Evolutionary conservation across 2,113 vertebrate species (phyloP).

Genomic region (Hepsetus odoe): DNA sequence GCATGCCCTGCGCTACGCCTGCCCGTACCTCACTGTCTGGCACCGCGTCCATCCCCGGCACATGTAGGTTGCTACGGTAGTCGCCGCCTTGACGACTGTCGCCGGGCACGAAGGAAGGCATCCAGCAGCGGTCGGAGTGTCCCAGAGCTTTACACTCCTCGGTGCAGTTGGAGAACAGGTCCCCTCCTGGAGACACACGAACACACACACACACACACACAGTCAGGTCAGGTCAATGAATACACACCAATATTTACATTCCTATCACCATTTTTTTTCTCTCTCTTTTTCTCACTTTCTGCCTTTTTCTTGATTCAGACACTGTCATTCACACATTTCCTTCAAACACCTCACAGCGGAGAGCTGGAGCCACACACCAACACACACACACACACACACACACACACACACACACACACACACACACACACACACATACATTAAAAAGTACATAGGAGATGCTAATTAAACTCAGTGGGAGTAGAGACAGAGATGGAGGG

Average conservation of each 20-base stretch:
- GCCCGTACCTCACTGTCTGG: slow-evolving; percentile 98
- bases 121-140: slow-evolving; percentile 99
- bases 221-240: too few species aligned
- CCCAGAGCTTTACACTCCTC: slow-evolving; percentile 98
- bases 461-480: slow-evolving; percentile 42
- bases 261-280: not conserved
- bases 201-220: not conserved
- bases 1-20: slow-evolving; percentile 78
- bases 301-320: too few species aligned
- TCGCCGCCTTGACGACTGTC: slow-evolving; percentile 96
- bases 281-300: not conserved
- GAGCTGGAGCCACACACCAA: too few species aligned
- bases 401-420: not conserved
- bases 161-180: slow-evolving; percentile 98
- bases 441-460: slow-evolving; percentile 39
- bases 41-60: slow-evolving; percentile 98
- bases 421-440: not conserved
- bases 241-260: too few species aligned
- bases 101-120: slow-evolving; percentile 95
- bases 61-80: slow-evolving; percentile 98
- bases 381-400: slow-evolving; percentile 22
- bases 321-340: too few species aligned
- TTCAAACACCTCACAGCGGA: slow-evolving; percentile 12
- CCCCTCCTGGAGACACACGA: slow-evolving; percentile 76
- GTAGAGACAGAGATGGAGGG: slow-evolving; percentile 22